Conservation (phyloP, 2,797 vertebrate species). For the Pangasius krempfi region DNA sequence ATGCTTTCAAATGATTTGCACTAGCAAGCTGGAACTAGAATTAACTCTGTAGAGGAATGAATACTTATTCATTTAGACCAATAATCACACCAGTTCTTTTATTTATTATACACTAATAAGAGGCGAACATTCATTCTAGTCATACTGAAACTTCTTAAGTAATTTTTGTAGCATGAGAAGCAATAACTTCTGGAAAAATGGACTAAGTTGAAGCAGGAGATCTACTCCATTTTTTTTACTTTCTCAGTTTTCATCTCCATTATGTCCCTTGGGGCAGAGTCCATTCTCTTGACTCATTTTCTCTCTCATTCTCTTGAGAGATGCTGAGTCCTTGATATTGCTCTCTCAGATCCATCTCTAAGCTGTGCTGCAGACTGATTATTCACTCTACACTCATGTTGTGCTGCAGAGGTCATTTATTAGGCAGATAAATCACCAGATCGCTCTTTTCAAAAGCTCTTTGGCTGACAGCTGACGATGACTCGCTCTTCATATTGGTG, state of each 20-base stretch:
- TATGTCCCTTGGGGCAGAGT: constrained; percentile 36
- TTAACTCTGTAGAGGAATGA: not conserved
- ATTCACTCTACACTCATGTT: constrained; percentile 39
- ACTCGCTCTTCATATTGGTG: constrained; percentile 40
- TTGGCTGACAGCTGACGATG: constrained; percentile 39
- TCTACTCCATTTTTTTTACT: constrained; percentile 17
- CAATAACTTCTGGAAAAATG: constrained; percentile 15
- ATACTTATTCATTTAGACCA: not conserved
- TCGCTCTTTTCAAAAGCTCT: constrained; percentile 48
- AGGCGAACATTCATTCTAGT: not conserved
- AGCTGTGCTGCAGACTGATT: constrained; percentile 22
- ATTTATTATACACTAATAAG: not conserved
- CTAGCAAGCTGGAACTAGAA: not conserved
- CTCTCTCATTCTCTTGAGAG: constrained; percentile 29
- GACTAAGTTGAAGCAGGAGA: not conserved
- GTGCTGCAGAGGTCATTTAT: constrained; percentile 45
- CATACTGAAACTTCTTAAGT: not conserved
- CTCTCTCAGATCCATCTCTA: constrained; percentile 40
- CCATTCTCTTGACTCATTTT: constrained; percentile 33
- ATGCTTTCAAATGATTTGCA: not conserved
- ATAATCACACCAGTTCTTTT: not conserved
- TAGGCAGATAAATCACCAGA: constrained; percentile 44
- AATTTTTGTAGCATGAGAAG: constrained; percentile 11
- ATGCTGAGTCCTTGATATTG: constrained; percentile 41
- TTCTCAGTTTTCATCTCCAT: constrained; percentile 28